Evolutionary conservation across 2,888 invertebrate genomes (phyloP), one percentile per base, ranked within the genome.

Genomic region (Dasypolia templi): DNA sequence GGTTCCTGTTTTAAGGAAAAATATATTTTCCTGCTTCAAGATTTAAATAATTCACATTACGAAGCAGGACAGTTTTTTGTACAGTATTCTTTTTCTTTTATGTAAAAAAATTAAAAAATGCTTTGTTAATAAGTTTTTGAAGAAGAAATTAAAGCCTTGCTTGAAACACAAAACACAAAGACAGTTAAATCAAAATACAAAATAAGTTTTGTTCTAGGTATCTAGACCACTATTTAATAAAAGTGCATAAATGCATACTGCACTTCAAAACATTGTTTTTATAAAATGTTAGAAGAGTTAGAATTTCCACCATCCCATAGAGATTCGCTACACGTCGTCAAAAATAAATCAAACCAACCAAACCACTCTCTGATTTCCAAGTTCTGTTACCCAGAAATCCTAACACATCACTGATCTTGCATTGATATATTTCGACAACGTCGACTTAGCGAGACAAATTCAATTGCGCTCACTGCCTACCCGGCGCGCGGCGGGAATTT

Each of bases 401-500:
- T 32, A 65, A 17, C 35, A 49, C 26, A 44, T 44, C 44, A 29
- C 14, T 32, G 42, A 77, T 42, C 14, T 9, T 26, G 5, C 19
- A 49, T 29, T 35, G 3, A 73, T 59, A 29, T 14, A 22, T 55
- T 44, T 39, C 44, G 35, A 66, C 35, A 66, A 29, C 7, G 22
- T 64, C 39, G 39, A 29, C 56, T 72, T 46, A 55, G 14, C 39
- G 9, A 22, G 26, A 46, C 26, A 58, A 62, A 75, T 70, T 59
- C 12, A 76, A 64, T 59, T 29, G 35, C 7, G 29, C 49, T 58
- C 42, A 49, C 55, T 44, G 49, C 44, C 5, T 22, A 19, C 12
- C 56, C 26, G 19, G 26, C 46, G 59, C 17, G 49, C 19, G 22
- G 29, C 55, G 53, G n/a, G 11, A 51, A 53, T 75, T 68, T 83